Conservation (phyloP, 2,113 vertebrate species). For the Ceyx margarethae region DNA sequence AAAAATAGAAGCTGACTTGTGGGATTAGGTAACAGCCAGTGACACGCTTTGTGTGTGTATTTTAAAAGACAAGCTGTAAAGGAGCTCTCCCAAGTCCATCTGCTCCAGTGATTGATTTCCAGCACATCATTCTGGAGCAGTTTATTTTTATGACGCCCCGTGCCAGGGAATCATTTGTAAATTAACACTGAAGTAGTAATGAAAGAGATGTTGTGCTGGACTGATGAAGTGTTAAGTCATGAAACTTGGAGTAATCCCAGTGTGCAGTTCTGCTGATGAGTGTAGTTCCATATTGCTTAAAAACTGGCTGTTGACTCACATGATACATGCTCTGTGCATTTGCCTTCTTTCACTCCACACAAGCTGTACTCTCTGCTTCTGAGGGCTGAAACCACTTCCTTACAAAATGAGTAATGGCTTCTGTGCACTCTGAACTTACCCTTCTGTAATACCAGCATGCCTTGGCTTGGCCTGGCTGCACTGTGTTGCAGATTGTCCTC, state of each 20-base stretch:
- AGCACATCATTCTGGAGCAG: not conserved
- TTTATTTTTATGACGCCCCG: not conserved
- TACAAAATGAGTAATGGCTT: not conserved
- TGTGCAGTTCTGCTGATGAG: not conserved
- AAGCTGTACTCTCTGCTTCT: not conserved
- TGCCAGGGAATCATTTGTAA: not conserved
- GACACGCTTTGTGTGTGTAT: not conserved
- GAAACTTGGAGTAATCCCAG: not conserved
- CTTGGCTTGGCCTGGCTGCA: not conserved
- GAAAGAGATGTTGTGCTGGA: not conserved
- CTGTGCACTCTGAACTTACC: fast-evolving
- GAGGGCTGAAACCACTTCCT: not conserved
- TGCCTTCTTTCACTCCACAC: not conserved
- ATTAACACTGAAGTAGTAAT: not conserved
- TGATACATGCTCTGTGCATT: not conserved
- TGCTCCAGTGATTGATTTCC: not conserved
- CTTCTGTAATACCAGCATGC: not conserved
- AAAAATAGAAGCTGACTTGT: not conserved
- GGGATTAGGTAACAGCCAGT: not conserved
- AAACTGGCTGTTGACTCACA: not conserved
- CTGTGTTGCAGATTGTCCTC: not conserved
- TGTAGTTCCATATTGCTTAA: not conserved
- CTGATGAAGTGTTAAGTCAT: not conserved
- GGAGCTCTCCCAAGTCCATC: constrained; percentile 2
- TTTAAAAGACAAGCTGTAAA: constrained; percentile 18